Base-by-base conservation (phyloP, 1,140 invertebrate genomes). In the Adelges cooleyi region DNA sequence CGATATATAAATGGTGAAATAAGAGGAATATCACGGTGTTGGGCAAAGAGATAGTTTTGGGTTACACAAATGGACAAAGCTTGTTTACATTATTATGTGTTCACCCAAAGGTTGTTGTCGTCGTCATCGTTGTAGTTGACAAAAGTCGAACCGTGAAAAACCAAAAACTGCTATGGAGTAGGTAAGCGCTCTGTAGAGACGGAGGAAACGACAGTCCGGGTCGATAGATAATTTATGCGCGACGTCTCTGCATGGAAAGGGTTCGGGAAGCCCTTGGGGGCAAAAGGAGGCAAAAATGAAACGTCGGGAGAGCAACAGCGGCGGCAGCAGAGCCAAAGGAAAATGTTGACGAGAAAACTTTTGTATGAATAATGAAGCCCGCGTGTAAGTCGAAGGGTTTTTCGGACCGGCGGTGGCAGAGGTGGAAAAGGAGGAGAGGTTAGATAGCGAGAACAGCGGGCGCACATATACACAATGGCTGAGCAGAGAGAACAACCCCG, bases 331-430 rank as follows among this genome's bases (percentile, higher is more conserved):
- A 42, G 56, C 5, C 42, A 62, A 62, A 62, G 56, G 56, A 62
- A 62, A 62, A 62, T 22, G 42, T 62, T 62, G 56, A 62, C 56
- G 56, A 62, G 56, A 62, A 62, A 62, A 62, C 56, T 62, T 62
- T 62, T 62, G 56, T 62, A 62, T 62, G 56, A 62, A 62, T 62
- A 62, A 62, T 62, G 56, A 62, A 62, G 56, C 56, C 56, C 25
- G 56, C 42, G 44, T 44, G 54, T 40, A 44, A 44, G 54, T 44
- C 56, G 56, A 48, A 62, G 42, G 56, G 56, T 62, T 62, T 62
- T 62, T 62, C 23, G 56, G 40, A 27, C 40, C 22, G 40, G 56
- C 42, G 25, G 25, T 6, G 54, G 40, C 8, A 40, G 54, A 46
- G 22, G 49, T 8, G 2, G 29, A 13, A 8, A 20, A 13, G 17